phyloP scores from a whole-genome alignment of 2,113 vertebrate genomes.

The Pandion haliaetus region DNA sequence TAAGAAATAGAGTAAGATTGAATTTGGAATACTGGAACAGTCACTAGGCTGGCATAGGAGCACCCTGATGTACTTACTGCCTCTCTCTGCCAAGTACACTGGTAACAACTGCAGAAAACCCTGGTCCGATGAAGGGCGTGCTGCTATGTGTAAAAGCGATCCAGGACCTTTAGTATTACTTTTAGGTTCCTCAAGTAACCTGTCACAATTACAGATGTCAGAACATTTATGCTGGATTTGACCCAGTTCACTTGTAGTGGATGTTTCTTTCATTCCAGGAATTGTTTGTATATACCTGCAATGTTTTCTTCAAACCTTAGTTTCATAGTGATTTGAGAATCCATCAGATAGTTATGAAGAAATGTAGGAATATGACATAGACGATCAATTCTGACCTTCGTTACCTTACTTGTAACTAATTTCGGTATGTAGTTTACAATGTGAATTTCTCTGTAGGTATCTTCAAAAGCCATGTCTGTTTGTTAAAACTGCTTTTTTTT shows the following conservation, averaged over 20 bases:
- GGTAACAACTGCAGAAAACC: not conserved
- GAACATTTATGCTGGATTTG: not conserved
- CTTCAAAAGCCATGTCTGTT: not conserved
- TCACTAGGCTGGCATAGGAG: not conserved
- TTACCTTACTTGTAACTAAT: not conserved
- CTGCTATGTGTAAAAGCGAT: not conserved
- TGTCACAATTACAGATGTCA: not conserved
- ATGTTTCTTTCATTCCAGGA: not conserved
- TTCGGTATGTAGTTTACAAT: not conserved
- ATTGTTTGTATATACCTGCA: not conserved
- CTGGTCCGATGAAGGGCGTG: accelerated
- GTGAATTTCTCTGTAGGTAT: not conserved
- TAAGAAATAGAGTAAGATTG: not conserved
- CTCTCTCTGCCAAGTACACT: not conserved
- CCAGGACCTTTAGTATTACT: not conserved
- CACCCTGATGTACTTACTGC: not conserved
- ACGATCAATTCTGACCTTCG: not conserved
- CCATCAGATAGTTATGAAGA: not conserved
- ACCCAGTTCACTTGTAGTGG: not conserved
- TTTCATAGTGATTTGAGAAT: not conserved
- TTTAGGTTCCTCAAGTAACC: not conserved
- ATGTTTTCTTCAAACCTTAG: not conserved
- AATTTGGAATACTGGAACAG: not conserved
- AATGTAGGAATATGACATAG: not conserved
- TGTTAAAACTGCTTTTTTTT: not conserved